Conservation (phyloP, 2,888 invertebrate species). For the Hofmannophila pseudospretella region DNA sequence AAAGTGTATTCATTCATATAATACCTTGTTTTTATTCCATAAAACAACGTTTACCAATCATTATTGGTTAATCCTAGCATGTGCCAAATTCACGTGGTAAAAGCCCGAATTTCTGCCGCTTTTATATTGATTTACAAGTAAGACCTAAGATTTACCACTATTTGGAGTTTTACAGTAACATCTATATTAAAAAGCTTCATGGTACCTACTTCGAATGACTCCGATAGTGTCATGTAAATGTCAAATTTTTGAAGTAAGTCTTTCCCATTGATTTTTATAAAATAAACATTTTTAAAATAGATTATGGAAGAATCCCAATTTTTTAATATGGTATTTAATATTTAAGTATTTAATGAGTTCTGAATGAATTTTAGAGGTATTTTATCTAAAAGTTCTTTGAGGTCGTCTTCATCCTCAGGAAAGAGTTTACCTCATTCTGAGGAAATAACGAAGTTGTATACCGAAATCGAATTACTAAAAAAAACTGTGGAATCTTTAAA, state of each 20-base stretch:
- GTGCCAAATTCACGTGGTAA: too few relatives aligned
- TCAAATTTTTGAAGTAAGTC: slow-evolving; percentile 23
- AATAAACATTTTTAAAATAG: slow-evolving; percentile 20
- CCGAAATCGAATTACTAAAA: slow-evolving; percentile 62
- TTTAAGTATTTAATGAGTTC: slow-evolving; percentile 15
- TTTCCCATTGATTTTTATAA: slow-evolving; percentile 19
- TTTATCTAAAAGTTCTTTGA: slow-evolving; percentile 36
- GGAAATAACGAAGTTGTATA: slow-evolving; percentile 37
- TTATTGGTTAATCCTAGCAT: too few relatives aligned
- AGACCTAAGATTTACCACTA: too few relatives aligned
- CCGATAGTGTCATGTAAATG: slow-evolving; percentile 23
- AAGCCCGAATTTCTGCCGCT: too few relatives aligned
- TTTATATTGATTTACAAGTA: too few relatives aligned
- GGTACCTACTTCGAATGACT: too few relatives aligned
- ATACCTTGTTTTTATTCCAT: too few relatives aligned
- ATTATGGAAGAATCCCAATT: background rate
- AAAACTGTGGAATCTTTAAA: slow-evolving; percentile 58
- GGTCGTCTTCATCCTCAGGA: slow-evolving; percentile 28
- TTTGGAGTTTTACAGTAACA: too few relatives aligned
- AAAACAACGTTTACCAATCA: too few relatives aligned
- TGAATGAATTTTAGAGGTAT: slow-evolving; percentile 39
- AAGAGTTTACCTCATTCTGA: slow-evolving; percentile 25
- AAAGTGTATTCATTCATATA: too few relatives aligned
- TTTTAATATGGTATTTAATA: background rate
- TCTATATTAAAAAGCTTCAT: too few relatives aligned